phyloP scores from a whole-genome alignment of 2,888 invertebrate species.

The Agrotis segetum region DNA sequence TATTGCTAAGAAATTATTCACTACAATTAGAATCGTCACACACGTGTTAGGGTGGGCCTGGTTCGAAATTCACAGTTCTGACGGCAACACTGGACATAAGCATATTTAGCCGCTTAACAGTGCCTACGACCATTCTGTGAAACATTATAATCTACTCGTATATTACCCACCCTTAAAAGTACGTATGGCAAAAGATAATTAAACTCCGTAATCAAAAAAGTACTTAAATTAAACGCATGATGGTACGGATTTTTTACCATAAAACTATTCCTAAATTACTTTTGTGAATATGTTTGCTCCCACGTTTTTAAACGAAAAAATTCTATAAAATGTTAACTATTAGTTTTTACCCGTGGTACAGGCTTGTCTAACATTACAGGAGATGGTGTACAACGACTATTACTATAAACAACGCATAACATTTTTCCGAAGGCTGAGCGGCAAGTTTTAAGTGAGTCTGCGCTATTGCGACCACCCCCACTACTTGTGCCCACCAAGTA shows the following conservation, averaged over 20 bases:
- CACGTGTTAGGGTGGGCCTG: too few species aligned
- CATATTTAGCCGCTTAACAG: too few species aligned
- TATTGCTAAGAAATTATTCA: background rate
- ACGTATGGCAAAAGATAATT: too few species aligned
- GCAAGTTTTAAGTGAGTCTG: constrained; percentile 65
- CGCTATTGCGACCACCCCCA: constrained; percentile 36
- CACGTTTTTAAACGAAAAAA: background rate
- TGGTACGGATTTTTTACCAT: background rate
- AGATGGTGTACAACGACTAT: constrained; percentile 35
- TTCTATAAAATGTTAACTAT: constrained; percentile 14
- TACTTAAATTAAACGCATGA: too few species aligned
- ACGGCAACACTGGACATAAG: too few species aligned
- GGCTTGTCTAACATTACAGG: constrained; percentile 18
- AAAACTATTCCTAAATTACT: background rate
- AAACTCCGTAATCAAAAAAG: too few species aligned
- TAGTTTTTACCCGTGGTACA: constrained; percentile 20
- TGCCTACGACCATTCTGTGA: too few species aligned
- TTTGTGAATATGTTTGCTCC: background rate
- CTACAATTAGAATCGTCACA: background rate
- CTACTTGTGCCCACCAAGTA: constrained; percentile 30
- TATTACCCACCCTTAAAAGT: too few species aligned
- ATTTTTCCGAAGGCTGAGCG: constrained; percentile 55
- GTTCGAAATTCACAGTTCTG: too few species aligned
- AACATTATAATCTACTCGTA: too few species aligned
- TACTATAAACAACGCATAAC: constrained; percentile 53